phyloP scores from a whole-genome alignment of 1,140 invertebrate genomes.

The Diprion similis region DNA sequence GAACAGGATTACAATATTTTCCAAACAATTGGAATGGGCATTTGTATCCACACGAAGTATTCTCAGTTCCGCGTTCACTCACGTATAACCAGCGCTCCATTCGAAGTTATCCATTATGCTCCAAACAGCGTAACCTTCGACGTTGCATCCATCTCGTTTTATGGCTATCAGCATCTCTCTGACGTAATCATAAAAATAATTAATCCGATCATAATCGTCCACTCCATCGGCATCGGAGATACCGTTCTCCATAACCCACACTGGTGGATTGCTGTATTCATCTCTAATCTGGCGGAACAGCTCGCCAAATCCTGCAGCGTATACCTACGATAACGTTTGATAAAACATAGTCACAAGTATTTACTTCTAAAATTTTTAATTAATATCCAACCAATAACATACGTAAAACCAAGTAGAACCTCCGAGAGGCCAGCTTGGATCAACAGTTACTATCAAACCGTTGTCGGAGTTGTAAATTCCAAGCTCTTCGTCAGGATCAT shows the following conservation, averaged over 20 bases:
- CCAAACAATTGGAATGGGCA: no score
- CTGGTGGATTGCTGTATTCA: neutral
- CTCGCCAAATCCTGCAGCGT: neutral
- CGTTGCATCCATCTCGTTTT: neutral
- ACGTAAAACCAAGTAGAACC: neutral
- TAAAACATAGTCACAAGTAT: neutral
- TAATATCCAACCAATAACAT: neutral
- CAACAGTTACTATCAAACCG: neutral
- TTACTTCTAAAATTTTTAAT: neutral
- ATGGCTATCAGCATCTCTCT: neutral
- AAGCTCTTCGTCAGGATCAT: neutral
- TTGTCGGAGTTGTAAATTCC: neutral
- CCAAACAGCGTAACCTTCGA: neutral
- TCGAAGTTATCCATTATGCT: neutral
- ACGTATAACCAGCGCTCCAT: neutral
- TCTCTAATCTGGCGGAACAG: neutral
- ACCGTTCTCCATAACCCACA: neutral
- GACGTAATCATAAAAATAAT: neutral
- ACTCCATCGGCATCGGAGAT: no score
- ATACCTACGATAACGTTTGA: neutral
- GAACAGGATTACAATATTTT: neutral
- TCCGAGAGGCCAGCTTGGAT: neutral
- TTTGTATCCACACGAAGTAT: neutral
- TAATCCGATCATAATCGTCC: no score
- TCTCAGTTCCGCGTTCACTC: neutral